Conservation (phyloP, 2,888 invertebrate genomes). For the Phaonia tiefii region DNA sequence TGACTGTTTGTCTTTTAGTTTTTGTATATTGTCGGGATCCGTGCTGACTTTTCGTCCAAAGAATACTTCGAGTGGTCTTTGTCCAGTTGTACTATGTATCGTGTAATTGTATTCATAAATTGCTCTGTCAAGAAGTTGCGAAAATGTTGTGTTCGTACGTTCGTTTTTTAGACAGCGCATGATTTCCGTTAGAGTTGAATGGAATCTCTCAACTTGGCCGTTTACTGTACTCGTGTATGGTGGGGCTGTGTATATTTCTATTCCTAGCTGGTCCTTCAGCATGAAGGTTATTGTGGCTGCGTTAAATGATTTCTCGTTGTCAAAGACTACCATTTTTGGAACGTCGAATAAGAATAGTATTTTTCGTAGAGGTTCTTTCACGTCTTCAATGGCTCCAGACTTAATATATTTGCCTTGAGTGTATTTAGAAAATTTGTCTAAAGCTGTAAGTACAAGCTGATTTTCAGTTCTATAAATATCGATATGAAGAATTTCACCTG, state of each 20-base stretch:
- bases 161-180: constrained; percentile 59
- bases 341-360: constrained; percentile 54
- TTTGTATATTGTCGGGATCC: constrained; percentile 30
- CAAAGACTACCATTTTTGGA: constrained; percentile 60
- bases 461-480: constrained; percentile 32
- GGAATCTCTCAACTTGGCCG: constrained; percentile 58
- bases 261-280: constrained; percentile 58
- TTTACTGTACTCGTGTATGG: constrained; percentile 37
- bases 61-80: constrained; percentile 65
- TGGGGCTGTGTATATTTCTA: constrained; percentile 49
- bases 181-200: constrained; percentile 65
- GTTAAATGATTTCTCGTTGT: constrained; percentile 65
- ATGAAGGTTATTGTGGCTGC: constrained; percentile 56
- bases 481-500: constrained; percentile 58
- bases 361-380: constrained; percentile 54
- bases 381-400: constrained; percentile 55
- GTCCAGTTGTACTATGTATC: constrained; percentile 59
- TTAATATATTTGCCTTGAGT: constrained; percentile 46
- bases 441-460: constrained; percentile 41
- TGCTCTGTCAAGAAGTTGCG: constrained; percentile 35
- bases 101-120: constrained; percentile 59
- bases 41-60: constrained; percentile 42
- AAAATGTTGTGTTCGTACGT: constrained; percentile 17
- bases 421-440: constrained; percentile 62
- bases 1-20: constrained; percentile 20